Evolutionary conservation across 1,140 invertebrate genomes (phyloP), one percentile per base, ranked within the genome.

Genomic region (Tetramorium parvispinum): DNA sequence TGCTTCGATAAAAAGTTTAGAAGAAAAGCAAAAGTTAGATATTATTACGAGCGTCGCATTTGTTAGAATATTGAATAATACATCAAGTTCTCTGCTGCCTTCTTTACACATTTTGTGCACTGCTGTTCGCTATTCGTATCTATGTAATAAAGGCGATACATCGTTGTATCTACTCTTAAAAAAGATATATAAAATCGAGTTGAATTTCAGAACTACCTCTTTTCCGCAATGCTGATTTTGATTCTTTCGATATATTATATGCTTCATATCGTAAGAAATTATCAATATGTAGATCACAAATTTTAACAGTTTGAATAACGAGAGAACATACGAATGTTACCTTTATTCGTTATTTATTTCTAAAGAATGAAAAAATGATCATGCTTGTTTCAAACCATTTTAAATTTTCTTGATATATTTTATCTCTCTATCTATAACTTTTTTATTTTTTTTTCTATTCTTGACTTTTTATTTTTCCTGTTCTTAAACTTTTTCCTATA

Each of bases 21-120:
- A 46, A 27, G 37, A n/a, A 43, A 63, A 13, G 16, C n/a, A 77
- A 63, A 63, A 61, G 5, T 21, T 46, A 8, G 37, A 16, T 6
- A 13, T 43, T 63, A 63, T 76, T 43, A 77, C 16, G 13, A 43
- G 40, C 21, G 16, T 70, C 40, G 37, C 10, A 63, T 49, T 51
- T 49, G 24, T 24, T 21, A 46, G 46, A 77, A 46, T 77, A 43
- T n/a, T 46, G 18, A 21, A 55, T 63, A 63, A 77, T 63, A 55
- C 27, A 61, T 40, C n/a, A 76, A 24, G 37, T 40, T n/a, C 11
- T 2, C 3, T 6, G 24, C 13, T 13, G 40, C 21, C 16, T 63
- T 61, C 16, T 61, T 77, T 63, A 77, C 16, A 3, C 16, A 63
- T 66, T 66, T 77, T 77, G n/a, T 40, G n/a, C 18, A 24, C 13